Conservation (phyloP, 2,113 vertebrate genomes). For the Passer montanus region DNA sequence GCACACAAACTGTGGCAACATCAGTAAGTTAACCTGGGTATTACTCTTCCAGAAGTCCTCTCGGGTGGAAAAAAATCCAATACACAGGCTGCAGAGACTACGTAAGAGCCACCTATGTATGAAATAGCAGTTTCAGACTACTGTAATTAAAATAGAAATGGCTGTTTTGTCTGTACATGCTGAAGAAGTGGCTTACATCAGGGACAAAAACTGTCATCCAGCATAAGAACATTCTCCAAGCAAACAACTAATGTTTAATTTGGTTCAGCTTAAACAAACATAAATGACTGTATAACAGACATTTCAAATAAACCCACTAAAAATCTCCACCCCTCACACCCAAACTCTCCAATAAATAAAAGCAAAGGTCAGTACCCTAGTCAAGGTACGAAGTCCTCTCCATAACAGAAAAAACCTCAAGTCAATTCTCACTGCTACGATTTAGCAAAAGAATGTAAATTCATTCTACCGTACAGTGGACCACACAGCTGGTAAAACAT, state of each 20-base stretch:
- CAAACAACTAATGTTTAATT: not conserved
- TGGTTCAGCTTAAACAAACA: not conserved
- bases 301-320: not conserved
- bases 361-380: not conserved
- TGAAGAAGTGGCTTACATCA: not conserved
- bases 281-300: not conserved
- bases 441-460: not conserved
- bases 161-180: not conserved
- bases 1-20: fast-evolving
- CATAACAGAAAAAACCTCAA: not conserved
- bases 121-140: not conserved
- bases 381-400: not conserved
- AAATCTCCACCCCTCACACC: not conserved
- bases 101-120: fast-evolving
- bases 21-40: not conserved
- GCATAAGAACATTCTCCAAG: not conserved
- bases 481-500: not conserved
- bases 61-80: not conserved
- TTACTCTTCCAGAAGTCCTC: not conserved
- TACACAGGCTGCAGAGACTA: not conserved
- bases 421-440: not conserved
- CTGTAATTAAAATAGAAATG: not conserved
- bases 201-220: not conserved
- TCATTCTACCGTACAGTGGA: not conserved
- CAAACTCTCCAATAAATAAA: not conserved